phyloP scores from a whole-genome alignment of 2,888 invertebrate species.

The Watsonalla cultraria region DNA sequence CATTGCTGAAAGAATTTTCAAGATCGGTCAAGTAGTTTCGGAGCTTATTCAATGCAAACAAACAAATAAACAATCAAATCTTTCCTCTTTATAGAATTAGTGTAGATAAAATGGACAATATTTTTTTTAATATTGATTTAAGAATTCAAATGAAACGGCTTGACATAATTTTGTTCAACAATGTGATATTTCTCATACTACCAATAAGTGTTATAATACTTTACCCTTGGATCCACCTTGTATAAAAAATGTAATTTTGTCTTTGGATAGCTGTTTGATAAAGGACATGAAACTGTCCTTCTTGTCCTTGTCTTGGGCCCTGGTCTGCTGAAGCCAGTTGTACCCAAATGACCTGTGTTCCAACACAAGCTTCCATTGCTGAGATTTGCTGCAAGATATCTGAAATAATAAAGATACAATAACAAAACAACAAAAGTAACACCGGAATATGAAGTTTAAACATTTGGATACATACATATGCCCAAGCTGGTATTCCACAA shows the following conservation, averaged over 20 bases:
- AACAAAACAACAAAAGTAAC: too few relatives aligned
- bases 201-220: neutral
- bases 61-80: too few relatives aligned
- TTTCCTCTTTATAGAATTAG: too few relatives aligned
- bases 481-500: too few relatives aligned
- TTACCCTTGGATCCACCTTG: constrained; percentile 71
- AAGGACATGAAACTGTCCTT: constrained; percentile 72
- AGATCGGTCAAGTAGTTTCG: too few relatives aligned
- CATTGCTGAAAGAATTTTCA: too few relatives aligned
- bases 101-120: neutral
- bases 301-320: constrained; percentile 62
- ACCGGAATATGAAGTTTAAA: too few relatives aligned
- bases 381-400: constrained; percentile 85
- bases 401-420: constrained; percentile 44
- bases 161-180: neutral
- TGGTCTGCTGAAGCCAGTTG: constrained; percentile 79
- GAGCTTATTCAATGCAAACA: too few relatives aligned
- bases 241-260: constrained; percentile 68
- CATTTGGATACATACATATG: too few relatives aligned
- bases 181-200: neutral
- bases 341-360: constrained; percentile 88
- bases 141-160: neutral
- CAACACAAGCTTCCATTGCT: constrained; percentile 90
- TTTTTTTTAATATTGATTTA: neutral
- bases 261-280: constrained; percentile 70